Evolutionary conservation across 2,113 vertebrate species (phyloP).

Genomic region (Himantopus leucocephalus): DNA sequence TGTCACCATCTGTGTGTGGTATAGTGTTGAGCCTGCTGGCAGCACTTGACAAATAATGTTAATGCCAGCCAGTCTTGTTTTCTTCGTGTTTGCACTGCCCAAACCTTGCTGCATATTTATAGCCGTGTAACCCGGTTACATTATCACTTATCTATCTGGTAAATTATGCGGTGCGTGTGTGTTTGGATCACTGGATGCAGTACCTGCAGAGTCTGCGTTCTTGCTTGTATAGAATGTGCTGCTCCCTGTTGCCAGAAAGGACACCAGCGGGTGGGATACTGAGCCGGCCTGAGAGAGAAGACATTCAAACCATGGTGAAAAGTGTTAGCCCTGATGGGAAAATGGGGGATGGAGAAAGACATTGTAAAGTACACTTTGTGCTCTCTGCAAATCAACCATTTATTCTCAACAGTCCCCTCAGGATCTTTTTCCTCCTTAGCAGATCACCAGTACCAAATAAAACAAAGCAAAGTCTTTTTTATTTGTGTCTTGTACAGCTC

Average conservation of each 20-base stretch:
- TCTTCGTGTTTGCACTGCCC: conserved; percentile 31
- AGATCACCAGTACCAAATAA: neutral
- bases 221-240: neutral
- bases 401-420: neutral
- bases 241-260: neutral
- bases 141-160: conserved; percentile 14
- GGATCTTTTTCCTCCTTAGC: neutral
- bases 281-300: neutral
- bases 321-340: neutral
- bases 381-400: neutral
- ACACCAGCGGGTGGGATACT: neutral
- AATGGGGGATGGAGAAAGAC: neutral
- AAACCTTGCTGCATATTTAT: conserved; percentile 52
- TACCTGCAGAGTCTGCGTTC: neutral
- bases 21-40: conserved; percentile 15
- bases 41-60: conserved; percentile 30
- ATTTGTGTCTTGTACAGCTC: neutral
- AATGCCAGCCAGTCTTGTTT: conserved; percentile 47
- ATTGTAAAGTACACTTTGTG: neutral
- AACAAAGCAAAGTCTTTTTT: neutral
- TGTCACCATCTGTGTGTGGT: conserved; percentile 22
- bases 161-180: neutral
- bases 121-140: conserved; percentile 29
- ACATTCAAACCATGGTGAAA: neutral
- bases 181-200: neutral